Base-by-base conservation (phyloP, 1,140 invertebrate species). In the Zaprionus tsacasi region DNA sequence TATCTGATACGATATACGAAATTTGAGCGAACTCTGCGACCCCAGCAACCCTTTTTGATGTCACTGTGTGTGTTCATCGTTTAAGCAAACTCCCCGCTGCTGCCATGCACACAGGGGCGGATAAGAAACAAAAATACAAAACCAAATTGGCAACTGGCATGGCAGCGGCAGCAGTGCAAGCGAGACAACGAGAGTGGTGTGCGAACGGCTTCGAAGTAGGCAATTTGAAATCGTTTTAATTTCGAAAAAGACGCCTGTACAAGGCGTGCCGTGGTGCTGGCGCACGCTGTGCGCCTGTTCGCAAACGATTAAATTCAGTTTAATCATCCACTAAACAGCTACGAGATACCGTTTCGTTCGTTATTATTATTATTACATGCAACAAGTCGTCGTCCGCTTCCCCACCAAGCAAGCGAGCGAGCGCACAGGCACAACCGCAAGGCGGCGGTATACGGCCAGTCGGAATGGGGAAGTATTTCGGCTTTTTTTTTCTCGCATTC, bases 231-330 rank as follows among this genome's bases (percentile, higher is more conserved):
- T 80, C 83, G 85, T 83, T 87, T 86, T 80, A 82, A 88, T 74
- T 78, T 70, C 77, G 78, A 88, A 80, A 85, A 60, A 74, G 33
- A 65, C 69, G 66, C 55, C 38, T 21, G 76, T 70, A 85, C 74
- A 72, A 71, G 70, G 61, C 77, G 50, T 33, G 38, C n/a, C 63
- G 25, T 38, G 67, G 21, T 36, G 8, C 60, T 61, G 30, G 11
- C n/a, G 12, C 56, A 17, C 65, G 79, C 78, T 92, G 91, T 75
- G 79, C 85, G 87, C 91, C 91, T 92, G 85, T 88, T 92, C 88
- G 78, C 91, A 92, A 92, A 92, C 91, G 91, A 92, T 92, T 92
- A 92, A 92, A 92, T 92, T 92, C 91, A 92, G 91, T 92, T 92
- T 92, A 92, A 92, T 92, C 91, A 92, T 92, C 91, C 91, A 92